phyloP scores from a whole-genome alignment of 2,797 vertebrate genomes.

The Hypotaenidia philippensis region DNA sequence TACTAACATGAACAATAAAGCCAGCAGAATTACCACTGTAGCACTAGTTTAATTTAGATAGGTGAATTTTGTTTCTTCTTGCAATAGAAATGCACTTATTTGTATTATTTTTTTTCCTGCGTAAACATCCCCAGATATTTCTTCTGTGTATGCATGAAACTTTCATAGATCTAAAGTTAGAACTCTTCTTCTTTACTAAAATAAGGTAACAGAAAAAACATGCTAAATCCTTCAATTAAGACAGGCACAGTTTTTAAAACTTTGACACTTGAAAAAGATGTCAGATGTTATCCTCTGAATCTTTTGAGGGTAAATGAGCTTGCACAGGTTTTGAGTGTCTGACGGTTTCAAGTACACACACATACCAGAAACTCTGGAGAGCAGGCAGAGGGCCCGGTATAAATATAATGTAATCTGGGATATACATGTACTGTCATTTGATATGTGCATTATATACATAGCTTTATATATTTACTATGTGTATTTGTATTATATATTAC shows the following conservation, averaged over 20 bases:
- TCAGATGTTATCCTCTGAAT: not conserved
- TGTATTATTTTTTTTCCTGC: not conserved
- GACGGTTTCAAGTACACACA: not conserved
- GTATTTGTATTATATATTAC: conserved; percentile 51
- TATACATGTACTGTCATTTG: conserved; percentile 18
- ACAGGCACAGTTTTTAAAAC: not conserved
- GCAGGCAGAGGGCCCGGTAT: not conserved
- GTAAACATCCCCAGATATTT: not conserved
- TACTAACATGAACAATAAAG: not conserved
- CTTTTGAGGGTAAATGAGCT: not conserved
- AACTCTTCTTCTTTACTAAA: not conserved
- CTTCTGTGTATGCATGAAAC: not conserved
- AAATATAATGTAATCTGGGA: not conserved
- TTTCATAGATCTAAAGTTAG: not conserved
- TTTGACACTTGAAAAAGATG: not conserved
- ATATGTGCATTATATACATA: conserved; percentile 20
- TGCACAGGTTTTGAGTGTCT: not conserved
- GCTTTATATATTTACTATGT: conserved; percentile 50
- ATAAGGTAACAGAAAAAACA: not conserved
- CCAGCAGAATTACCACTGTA: not conserved
- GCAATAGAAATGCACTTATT: not conserved
- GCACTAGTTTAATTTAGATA: not conserved
- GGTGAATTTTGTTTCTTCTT: not conserved
- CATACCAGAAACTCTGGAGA: not conserved
- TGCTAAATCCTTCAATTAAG: not conserved